Conservation (phyloP, 1,140 invertebrate species). For the Musca domestica region DNA sequence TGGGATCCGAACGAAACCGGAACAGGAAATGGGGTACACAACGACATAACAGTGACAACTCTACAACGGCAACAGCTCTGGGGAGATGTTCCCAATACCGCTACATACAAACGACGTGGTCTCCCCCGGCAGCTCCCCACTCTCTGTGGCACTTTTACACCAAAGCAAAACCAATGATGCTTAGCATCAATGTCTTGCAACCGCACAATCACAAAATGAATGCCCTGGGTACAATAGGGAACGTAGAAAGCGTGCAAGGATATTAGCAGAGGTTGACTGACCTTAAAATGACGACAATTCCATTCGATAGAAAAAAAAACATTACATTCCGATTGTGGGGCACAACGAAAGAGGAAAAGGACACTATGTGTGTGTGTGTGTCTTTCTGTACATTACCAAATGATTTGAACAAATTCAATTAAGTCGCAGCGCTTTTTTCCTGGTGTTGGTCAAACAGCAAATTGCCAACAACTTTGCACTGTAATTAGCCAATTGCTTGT, state of each 20-base stretch:
- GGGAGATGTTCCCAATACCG: neutral
- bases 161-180: conserved; percentile 1
- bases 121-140: no score
- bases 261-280: conserved; percentile 15
- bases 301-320: no score
- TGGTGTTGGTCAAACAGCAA: conserved; percentile 13
- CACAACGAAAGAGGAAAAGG: neutral
- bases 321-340: no score
- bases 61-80: conserved; percentile 1
- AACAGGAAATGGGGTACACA: conserved; percentile 13
- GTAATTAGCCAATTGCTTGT: conserved; percentile 20
- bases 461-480: conserved; percentile 12
- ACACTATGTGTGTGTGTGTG: neutral
- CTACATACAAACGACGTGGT: neutral
- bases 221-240: neutral
- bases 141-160: neutral
- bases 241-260: neutral
- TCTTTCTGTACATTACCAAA: neutral
- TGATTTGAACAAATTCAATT: conserved; percentile 15
- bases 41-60: neutral
- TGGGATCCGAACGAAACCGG: neutral
- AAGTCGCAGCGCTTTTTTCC: neutral
- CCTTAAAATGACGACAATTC: neutral
- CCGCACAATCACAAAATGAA: conserved; percentile 9
- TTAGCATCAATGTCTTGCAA: conserved; percentile 13